These are phyloP conservation scores for Chorisops tibialis DNA, from an alignment of 2,888 invertebrate species.

Conservation along the genomic window DNA sequence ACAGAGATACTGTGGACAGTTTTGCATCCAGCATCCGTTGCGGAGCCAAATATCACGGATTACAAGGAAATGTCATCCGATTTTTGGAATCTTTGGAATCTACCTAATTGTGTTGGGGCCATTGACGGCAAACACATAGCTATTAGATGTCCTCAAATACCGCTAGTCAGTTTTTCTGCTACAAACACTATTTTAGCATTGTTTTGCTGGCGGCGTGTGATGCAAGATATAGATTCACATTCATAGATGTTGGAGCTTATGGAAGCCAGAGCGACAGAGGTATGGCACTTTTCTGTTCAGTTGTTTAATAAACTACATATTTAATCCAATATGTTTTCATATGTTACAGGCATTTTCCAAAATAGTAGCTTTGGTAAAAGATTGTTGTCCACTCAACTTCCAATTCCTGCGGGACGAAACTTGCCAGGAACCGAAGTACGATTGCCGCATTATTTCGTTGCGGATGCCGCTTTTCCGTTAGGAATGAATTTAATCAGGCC, in stretches of 20 bases:
- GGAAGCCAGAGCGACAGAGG: slow-evolving; percentile 38
- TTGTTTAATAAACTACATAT: background rate
- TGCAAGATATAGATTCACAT: background rate
- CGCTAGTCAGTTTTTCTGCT: background rate
- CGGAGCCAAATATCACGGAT: too few relatives aligned
- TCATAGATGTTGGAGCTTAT: slow-evolving; percentile 29
- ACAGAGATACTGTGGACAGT: too few relatives aligned
- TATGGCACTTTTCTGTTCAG: slow-evolving; percentile 27
- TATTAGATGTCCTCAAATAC: background rate
- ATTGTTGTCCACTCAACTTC: background rate
- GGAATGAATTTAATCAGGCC: background rate
- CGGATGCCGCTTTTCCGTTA: background rate
- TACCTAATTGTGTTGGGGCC: background rate
- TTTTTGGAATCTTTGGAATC: too few relatives aligned
- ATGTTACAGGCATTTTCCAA: background rate
- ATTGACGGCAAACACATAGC: background rate
- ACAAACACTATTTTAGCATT: background rate
- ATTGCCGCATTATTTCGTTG: background rate
- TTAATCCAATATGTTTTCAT: too few relatives aligned
- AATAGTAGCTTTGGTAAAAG: background rate
- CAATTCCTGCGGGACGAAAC: background rate
- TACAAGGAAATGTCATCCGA: too few relatives aligned
- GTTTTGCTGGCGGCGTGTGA: background rate
- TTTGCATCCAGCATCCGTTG: too few relatives aligned
- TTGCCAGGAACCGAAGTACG: background rate